phyloP scores from a whole-genome alignment of 2,888 invertebrate genomes.

The Coleophora deauratella region DNA sequence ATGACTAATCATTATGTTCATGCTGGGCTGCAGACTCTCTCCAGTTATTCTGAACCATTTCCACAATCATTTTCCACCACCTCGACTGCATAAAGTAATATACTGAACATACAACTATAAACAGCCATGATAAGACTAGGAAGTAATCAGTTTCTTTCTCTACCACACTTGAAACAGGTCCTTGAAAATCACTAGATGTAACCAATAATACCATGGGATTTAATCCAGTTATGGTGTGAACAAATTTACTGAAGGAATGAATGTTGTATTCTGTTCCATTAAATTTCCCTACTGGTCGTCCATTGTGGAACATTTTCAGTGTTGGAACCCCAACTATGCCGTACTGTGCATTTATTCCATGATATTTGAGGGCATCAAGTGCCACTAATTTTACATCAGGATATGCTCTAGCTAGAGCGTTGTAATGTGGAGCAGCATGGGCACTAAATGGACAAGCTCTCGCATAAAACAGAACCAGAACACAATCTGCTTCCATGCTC shows the following conservation, averaged over 20 bases:
- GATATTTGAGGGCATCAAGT: conserved; percentile 89
- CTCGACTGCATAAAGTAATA: conserved; percentile 85
- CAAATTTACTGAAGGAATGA: conserved; percentile 84
- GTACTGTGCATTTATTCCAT: conserved; percentile 91
- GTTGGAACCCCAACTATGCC: conserved; percentile 94
- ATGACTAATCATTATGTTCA: conserved; percentile 81
- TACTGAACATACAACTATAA: conserved; percentile 82
- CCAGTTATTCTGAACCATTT: conserved; percentile 90
- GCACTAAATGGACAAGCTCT: conserved; percentile 93
- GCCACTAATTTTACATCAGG: conserved; percentile 91
- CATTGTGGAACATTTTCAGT: conserved; percentile 91
- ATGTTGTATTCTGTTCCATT: conserved; percentile 88
- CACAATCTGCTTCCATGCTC: conserved; percentile 78
- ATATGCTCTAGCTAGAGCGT: conserved; percentile 90
- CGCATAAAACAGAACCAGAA: conserved; percentile 91
- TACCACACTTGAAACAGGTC: conserved; percentile 86
- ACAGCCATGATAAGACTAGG: conserved; percentile 87
- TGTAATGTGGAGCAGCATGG: conserved; percentile 90
- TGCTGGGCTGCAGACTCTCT: conserved; percentile 89
- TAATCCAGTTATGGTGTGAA: conserved; percentile 83
- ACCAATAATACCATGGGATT: conserved; percentile 78
- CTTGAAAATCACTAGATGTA: conserved; percentile 83
- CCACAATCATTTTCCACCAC: conserved; percentile 86
- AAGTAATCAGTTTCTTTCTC: conserved; percentile 86
- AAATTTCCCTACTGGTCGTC: conserved; percentile 87